Evolutionary conservation across 2,113 vertebrate species (phyloP).

Genomic region (Vidua macroura): DNA sequence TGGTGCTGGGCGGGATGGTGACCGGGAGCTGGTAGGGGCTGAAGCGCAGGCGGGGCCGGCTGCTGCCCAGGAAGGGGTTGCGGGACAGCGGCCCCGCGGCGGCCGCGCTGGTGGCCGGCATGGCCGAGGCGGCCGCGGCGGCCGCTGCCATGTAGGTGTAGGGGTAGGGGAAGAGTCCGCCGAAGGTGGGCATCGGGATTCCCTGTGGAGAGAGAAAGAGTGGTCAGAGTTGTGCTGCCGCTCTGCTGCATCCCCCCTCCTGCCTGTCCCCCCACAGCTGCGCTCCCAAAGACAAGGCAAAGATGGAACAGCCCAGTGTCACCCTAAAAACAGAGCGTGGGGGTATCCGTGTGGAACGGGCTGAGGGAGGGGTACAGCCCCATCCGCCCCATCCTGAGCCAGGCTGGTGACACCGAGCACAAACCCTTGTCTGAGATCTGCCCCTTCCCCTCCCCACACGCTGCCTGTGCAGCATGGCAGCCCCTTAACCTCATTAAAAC

Average conservation of each 20-base stretch:
- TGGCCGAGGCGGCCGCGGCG: slow-evolving; percentile 86
- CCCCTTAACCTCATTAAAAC: background rate
- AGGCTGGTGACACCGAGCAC: background rate
- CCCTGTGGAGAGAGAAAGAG: slow-evolving; percentile 74
- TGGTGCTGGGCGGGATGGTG: slow-evolving; percentile 86
- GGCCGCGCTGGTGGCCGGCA: slow-evolving; percentile 80
- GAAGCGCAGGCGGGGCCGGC: slow-evolving; percentile 91
- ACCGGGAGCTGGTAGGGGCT: slow-evolving; percentile 96
- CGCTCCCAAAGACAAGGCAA: rapidly evolving
- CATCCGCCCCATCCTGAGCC: rapidly evolving
- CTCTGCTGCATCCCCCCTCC: rapidly evolving
- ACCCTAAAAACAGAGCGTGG: rapidly evolving
- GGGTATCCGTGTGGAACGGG: background rate
- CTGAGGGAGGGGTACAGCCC: background rate
- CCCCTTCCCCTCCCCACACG: background rate
- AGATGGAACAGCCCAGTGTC: rapidly evolving
- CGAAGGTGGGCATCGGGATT: slow-evolving; percentile 97
- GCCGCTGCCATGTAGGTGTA: slow-evolving; percentile 99
- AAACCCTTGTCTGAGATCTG: background rate
- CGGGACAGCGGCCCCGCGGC: slow-evolving; percentile 83
- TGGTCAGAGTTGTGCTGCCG: background rate
- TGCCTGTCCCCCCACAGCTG: rapidly evolving
- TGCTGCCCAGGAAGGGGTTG: slow-evolving; percentile 89
- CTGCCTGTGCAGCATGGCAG: background rate
- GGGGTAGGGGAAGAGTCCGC: slow-evolving; percentile 95